phyloP scores from a whole-genome alignment of 2,113 vertebrate species.

The Glaucomys volans region DNA sequence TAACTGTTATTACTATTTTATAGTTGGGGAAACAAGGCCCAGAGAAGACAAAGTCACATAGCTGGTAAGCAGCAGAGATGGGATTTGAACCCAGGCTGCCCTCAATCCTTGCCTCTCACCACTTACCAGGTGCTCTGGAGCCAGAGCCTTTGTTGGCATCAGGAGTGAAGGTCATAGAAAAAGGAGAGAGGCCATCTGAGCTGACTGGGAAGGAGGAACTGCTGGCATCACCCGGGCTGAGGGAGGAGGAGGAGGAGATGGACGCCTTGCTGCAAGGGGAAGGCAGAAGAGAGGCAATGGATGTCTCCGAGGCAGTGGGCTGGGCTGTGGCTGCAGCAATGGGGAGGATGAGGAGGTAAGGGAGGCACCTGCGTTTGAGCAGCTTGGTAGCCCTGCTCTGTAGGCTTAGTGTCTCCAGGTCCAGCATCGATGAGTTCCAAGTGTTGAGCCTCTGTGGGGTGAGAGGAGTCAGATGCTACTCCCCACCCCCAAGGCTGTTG shows the following conservation, averaged over 20 bases:
- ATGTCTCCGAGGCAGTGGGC: not conserved
- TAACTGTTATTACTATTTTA: not conserved
- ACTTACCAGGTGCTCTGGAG: conserved; percentile 72
- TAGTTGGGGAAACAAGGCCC: not conserved
- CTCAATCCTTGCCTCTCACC: not conserved
- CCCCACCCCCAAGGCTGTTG: not conserved
- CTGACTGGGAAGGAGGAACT: conserved; percentile 85
- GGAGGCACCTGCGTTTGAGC: conserved; percentile 88
- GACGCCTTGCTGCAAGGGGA: conserved; percentile 84
- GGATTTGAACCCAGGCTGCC: not conserved
- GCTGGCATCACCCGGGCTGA: conserved; percentile 54
- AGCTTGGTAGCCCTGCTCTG: conserved; percentile 89
- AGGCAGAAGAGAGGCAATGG: not conserved
- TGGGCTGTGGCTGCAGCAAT: rapidly evolving
- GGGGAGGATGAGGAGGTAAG: rapidly evolving
- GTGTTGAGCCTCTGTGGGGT: conserved; percentile 76
- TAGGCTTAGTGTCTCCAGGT: conserved; percentile 88
- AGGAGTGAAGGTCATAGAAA: conserved; percentile 82
- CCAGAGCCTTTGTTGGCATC: conserved; percentile 73
- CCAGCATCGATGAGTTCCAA: conserved; percentile 85
- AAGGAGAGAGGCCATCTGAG: conserved; percentile 87
- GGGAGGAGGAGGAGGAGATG: conserved; percentile 59
- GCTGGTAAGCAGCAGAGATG: not conserved
- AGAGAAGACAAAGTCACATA: not conserved
- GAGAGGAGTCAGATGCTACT: not conserved